phyloP scores from a whole-genome alignment of 2,113 vertebrate genomes.

The Jaculus jaculus region DNA sequence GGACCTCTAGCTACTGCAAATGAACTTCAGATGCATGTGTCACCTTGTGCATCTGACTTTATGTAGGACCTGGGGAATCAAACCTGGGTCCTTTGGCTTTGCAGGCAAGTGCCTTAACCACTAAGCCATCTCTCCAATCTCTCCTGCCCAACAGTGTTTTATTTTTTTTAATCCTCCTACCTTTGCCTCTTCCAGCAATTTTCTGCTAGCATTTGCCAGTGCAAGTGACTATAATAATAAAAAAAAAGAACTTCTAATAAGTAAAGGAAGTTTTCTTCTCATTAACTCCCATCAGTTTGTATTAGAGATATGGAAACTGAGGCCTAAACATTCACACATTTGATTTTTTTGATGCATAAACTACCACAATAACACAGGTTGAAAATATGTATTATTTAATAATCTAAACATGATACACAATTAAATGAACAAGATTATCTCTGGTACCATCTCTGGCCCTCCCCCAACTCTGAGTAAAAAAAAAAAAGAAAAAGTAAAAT shows the following conservation, averaged over 20 bases:
- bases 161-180: no score
- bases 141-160: no score
- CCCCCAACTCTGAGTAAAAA: not conserved
- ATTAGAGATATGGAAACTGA: not conserved
- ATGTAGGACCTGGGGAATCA: no score
- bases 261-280: not conserved
- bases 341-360: not conserved
- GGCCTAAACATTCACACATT: not conserved
- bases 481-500: not conserved
- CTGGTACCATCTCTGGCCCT: not conserved
- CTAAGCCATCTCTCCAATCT: no score
- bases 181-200: no score
- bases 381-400: not conserved
- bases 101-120: no score
- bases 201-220: no score
- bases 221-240: no score
- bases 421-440: not conserved
- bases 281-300: not conserved
- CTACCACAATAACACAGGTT: not conserved
- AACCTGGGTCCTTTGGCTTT: no score
- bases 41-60: no score
- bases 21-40: no score
- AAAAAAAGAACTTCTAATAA: not conserved
- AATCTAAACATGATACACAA: not conserved
- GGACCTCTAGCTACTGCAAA: no score